Conservation (phyloP, 2,113 vertebrate species). For the Pteropus alecto region DNA sequence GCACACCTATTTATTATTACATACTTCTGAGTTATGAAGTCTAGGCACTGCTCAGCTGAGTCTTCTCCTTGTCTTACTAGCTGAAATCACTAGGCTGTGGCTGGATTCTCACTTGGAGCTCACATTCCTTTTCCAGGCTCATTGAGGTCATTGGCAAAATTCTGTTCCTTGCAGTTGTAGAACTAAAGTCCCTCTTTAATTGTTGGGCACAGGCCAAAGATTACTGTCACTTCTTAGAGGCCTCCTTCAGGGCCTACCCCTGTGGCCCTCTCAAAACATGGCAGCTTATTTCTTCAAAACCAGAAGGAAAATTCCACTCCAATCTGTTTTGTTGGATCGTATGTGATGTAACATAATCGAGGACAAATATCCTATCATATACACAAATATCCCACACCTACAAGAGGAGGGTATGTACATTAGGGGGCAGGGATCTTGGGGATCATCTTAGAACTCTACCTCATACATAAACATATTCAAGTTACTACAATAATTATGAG, state of each 20-base stretch:
- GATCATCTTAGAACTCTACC: not conserved
- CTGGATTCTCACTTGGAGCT: not conserved
- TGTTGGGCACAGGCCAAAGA: not conserved
- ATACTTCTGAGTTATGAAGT: not conserved
- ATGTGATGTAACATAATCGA: not conserved
- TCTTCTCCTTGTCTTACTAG: not conserved
- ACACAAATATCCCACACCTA: not conserved
- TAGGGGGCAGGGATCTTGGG: accelerated
- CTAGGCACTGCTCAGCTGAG: not conserved
- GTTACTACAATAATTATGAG: not conserved
- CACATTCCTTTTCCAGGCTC: not conserved
- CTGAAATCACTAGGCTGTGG: not conserved
- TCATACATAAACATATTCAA: not conserved
- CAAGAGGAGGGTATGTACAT: not conserved
- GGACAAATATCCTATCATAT: not conserved
- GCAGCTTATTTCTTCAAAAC: not conserved
- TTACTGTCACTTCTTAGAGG: not conserved
- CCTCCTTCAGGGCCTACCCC: not conserved
- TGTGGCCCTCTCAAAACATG: not conserved
- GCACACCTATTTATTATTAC: not conserved
- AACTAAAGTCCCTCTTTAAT: not conserved
- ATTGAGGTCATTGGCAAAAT: not conserved
- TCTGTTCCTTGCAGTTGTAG: not conserved
- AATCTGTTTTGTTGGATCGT: not conserved
- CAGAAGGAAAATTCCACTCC: not conserved